phyloP scores from a whole-genome alignment of 1,140 invertebrate genomes.

The Mesaphorura yosii region DNA sequence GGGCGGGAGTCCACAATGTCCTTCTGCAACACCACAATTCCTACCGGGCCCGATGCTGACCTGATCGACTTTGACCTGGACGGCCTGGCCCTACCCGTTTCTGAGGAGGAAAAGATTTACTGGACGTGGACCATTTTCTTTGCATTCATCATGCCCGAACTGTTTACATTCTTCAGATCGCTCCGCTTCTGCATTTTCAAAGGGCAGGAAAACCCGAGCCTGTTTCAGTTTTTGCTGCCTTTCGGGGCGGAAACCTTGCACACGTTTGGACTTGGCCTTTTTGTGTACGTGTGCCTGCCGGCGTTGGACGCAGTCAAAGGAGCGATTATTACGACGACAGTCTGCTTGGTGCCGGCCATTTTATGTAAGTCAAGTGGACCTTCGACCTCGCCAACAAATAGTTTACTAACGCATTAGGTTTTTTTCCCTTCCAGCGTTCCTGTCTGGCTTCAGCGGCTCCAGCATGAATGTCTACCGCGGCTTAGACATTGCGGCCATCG shows the following conservation, averaged over 20 bases:
- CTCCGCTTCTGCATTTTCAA: slow-evolving; percentile 39
- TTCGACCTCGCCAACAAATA: no score
- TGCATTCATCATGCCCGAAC: slow-evolving; percentile 37
- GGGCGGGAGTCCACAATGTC: slow-evolving; percentile 21
- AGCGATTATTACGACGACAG: slow-evolving; percentile 41
- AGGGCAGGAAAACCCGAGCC: slow-evolving; percentile 18
- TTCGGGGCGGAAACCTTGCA: slow-evolving; percentile 36
- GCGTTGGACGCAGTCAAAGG: slow-evolving; percentile 41
- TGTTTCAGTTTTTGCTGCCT: slow-evolving; percentile 15
- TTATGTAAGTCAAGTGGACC: slow-evolving; percentile 31
- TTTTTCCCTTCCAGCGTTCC: slow-evolving; percentile 29
- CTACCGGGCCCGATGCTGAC: no score
- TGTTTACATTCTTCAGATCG: slow-evolving; percentile 37
- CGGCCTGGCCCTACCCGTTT: no score
- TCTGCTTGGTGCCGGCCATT: slow-evolving; percentile 42
- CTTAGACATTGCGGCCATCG: slow-evolving; percentile 34
- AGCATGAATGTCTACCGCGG: slow-evolving; percentile 10
- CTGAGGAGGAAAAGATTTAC: slow-evolving; percentile 34
- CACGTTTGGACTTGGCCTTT: slow-evolving; percentile 40
- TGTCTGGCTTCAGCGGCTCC: slow-evolving; percentile 9
- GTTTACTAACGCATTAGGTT: not conserved
- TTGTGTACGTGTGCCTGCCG: slow-evolving; percentile 45
- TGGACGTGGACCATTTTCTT: slow-evolving; percentile 41
- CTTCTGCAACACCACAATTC: slow-evolving; percentile 14
- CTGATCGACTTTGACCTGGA: no score